Percentiles rank a stretch among this genome's conserved stretches.
phyloP scores from a whole-genome alignment of 2,113 vertebrate genomes.

The Mus pahari region DNA sequence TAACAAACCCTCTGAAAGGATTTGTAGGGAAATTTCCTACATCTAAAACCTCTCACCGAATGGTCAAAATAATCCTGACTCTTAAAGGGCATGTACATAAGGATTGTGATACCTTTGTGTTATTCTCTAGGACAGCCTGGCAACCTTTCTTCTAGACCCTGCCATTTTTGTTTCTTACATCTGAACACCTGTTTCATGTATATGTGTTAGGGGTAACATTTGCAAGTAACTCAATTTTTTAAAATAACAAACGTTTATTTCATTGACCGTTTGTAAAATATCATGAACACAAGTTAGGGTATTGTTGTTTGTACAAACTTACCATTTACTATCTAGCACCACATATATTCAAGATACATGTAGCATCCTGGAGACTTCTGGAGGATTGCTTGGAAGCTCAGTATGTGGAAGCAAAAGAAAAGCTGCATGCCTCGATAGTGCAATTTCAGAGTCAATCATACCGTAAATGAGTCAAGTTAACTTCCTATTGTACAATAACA shows the following conservation, averaged over 20 bases:
- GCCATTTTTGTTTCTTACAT: background rate
- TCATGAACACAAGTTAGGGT: too few relatives aligned
- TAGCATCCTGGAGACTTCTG: background rate
- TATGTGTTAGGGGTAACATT: fast-evolving
- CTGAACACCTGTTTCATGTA: background rate
- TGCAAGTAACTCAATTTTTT: background rate
- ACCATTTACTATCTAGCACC: too few relatives aligned
- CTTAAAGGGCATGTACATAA: background rate
- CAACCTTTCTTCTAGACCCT: background rate
- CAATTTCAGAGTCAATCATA: constrained; percentile 4
- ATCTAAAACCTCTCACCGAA: background rate
- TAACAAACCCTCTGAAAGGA: background rate
- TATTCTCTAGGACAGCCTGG: background rate
- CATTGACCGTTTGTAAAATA: too few relatives aligned
- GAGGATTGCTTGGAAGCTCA: too few relatives aligned
- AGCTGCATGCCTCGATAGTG: background rate
- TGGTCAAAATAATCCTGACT: background rate
- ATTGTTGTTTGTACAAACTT: too few relatives aligned
- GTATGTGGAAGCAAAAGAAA: background rate
- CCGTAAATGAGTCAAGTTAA: background rate
- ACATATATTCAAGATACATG: too few relatives aligned
- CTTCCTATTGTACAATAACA: background rate
- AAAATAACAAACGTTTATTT: too few relatives aligned
- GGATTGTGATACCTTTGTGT: background rate
- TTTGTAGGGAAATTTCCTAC: background rate